Percentiles rank a stretch among this genome's conserved stretches.
Evolutionary conservation across 2,113 vertebrate species (phyloP).

Genomic region (Pseudopodoces humilis): DNA sequence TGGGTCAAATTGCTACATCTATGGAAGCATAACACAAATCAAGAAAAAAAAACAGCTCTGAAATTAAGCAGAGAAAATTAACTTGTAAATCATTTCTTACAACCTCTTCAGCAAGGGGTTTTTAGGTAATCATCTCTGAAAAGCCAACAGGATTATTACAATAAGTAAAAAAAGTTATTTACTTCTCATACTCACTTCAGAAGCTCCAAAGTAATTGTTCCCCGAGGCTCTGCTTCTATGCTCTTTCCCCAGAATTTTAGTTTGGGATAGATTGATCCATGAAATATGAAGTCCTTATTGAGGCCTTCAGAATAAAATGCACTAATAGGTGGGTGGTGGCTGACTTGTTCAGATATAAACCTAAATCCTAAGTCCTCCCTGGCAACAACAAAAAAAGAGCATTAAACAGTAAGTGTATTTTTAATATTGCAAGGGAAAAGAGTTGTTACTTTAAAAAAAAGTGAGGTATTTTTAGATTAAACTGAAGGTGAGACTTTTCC

Average conservation of each 20-base stretch:
- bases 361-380: conserved; percentile 94
- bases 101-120: background rate
- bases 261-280: conserved; percentile 96
- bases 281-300: conserved; percentile 90
- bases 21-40: background rate
- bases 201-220: conserved; percentile 93
- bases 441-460: background rate
- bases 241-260: conserved; percentile 99
- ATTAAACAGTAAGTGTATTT: background rate
- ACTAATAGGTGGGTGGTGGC: conserved; percentile 95
- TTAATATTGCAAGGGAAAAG: background rate
- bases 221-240: conserved; percentile 94
- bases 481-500: background rate
- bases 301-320: conserved; percentile 92
- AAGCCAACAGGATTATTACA: background rate
- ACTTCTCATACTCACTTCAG: conserved; percentile 80
- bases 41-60: background rate
- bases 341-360: conserved; percentile 94
- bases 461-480: background rate
- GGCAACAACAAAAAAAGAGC: background rate
- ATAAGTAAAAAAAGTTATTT: background rate
- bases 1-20: background rate
- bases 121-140: background rate
- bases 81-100: background rate
- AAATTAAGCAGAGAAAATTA: background rate